Percentiles rank a stretch among this genome's conserved stretches.
These are phyloP conservation scores for Neuroscelio doddi DNA, from an alignment of 2,888 invertebrate species.

Conservation along the genomic window DNA sequence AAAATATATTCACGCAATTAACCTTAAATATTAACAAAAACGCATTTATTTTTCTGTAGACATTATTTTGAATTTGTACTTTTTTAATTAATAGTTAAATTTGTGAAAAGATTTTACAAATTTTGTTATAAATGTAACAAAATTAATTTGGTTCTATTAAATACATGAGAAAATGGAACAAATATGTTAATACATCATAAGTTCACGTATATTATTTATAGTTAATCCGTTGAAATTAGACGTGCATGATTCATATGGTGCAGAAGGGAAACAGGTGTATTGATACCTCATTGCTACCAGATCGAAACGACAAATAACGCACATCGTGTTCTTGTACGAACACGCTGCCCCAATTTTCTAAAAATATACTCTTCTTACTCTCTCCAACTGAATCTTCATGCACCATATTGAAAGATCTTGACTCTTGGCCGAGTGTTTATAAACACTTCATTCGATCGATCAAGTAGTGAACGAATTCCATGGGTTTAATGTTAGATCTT, in stretches of 20 bases:
- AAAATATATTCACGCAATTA: too few relatives aligned
- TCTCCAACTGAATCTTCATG: slow-evolving; percentile 52
- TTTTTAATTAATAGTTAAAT: background rate
- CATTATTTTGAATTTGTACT: too few relatives aligned
- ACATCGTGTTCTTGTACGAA: slow-evolving; percentile 45
- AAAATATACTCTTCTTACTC: slow-evolving; percentile 59
- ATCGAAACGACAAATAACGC: slow-evolving; percentile 45
- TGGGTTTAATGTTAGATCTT: slow-evolving; percentile 9
- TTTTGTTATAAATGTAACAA: too few relatives aligned
- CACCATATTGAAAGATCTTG: slow-evolving; percentile 63
- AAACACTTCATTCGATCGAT: slow-evolving; percentile 58
- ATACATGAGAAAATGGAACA: too few relatives aligned
- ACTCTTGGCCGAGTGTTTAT: slow-evolving; percentile 67
- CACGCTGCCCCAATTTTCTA: slow-evolving; percentile 68
- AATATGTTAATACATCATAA: slow-evolving; percentile 64
- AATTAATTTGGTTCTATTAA: too few relatives aligned
- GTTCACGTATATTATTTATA: slow-evolving; percentile 47
- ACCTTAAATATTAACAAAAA: too few relatives aligned
- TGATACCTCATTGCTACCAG: slow-evolving; percentile 36
- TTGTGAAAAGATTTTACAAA: too few relatives aligned
- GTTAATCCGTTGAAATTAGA: slow-evolving; percentile 8
- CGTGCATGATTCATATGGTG: slow-evolving; percentile 29
- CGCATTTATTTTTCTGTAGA: too few relatives aligned
- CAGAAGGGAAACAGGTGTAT: slow-evolving; percentile 42
- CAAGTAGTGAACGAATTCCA: slow-evolving; percentile 34